Evolutionary conservation across 2,797 vertebrate species (phyloP).

Genomic region (Euphonia xanthogaster): DNA sequence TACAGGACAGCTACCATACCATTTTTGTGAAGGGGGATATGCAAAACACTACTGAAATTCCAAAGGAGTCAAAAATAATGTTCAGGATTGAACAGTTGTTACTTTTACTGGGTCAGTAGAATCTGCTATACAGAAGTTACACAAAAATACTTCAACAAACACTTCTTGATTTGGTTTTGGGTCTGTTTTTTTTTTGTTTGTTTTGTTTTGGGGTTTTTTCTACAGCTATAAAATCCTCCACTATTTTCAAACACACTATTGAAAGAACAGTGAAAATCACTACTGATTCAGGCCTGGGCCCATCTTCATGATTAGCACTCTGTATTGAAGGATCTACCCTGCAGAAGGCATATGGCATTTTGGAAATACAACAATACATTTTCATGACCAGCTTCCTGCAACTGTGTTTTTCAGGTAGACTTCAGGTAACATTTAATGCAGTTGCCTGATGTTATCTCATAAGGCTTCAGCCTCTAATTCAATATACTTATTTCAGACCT

Average conservation of each 20-base stretch:
- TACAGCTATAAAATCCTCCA: neutral
- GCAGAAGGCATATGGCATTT: neutral
- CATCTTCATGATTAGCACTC: neutral
- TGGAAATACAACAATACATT: neutral
- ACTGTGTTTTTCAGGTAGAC: neutral
- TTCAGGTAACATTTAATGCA: neutral
- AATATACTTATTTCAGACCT: neutral
- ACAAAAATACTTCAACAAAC: neutral
- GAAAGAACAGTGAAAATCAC: neutral
- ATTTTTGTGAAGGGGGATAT: neutral
- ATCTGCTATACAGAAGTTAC: neutral
- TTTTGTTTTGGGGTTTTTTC: neutral
- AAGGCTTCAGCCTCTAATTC: neutral
- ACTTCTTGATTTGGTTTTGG: neutral
- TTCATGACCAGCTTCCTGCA: neutral
- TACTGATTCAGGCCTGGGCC: neutral
- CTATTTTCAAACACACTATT: neutral
- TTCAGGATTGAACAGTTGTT: neutral
- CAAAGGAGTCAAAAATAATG: neutral
- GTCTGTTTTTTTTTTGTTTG: neutral
- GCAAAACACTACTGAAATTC: neutral
- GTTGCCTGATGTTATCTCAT: neutral
- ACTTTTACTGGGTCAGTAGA: neutral
- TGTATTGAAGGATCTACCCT: neutral
- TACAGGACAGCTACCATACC: neutral